Evolutionary conservation across 2,797 vertebrate genomes (phyloP), one percentile per base, ranked within the genome.

Genomic region (Dallia pectoralis): DNA sequence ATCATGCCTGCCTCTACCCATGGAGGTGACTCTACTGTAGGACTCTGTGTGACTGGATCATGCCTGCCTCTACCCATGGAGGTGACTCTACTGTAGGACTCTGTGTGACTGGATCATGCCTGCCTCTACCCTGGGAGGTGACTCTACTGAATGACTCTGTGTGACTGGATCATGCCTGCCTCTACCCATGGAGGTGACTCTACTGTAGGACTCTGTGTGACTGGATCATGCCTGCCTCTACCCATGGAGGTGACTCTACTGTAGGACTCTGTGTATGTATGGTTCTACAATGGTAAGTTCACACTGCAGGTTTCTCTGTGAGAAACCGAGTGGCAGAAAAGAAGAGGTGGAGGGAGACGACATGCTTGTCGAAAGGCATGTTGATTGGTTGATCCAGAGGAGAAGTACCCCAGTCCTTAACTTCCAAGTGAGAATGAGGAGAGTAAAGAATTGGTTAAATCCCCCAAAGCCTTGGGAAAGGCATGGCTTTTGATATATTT

Each of bases 211-310:
- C n/a, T n/a, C n/a, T n/a, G n/a, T n/a, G n/a, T n/a, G n/a, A n/a
- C n/a, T n/a, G n/a, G n/a, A n/a, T n/a, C n/a, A n/a, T n/a, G n/a
- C n/a, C n/a, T n/a, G n/a, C n/a, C 59, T 48, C 70, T 70, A 33
- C 18, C 16, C 49, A 70, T 81, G 65, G 75, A 15, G 19, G 16
- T 51, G 69, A 15, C 33, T 71, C n/a, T 67, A 64, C 51, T n/a
- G n/a, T n/a, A n/a, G n/a, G n/a, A n/a, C n/a, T n/a, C n/a, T 80
- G 73, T 75, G 78, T 69, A 32, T 51, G 48, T 62, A 29, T 65
- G 69, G 69, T 59, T 63, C 67, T 64, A 53, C 19, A 69, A 47
- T 32, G 69, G 70, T 63, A 65, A 64, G 71, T 61, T 73, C 73
- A 69, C 27, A 72, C 33, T 47, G 19, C 8, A 11, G 64, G 47